Percentiles rank a stretch among this genome's conserved stretches.
These are phyloP conservation scores for Nesoenas mayeri DNA, from an alignment of 2,113 vertebrate species.

Conservation along the genomic window DNA sequence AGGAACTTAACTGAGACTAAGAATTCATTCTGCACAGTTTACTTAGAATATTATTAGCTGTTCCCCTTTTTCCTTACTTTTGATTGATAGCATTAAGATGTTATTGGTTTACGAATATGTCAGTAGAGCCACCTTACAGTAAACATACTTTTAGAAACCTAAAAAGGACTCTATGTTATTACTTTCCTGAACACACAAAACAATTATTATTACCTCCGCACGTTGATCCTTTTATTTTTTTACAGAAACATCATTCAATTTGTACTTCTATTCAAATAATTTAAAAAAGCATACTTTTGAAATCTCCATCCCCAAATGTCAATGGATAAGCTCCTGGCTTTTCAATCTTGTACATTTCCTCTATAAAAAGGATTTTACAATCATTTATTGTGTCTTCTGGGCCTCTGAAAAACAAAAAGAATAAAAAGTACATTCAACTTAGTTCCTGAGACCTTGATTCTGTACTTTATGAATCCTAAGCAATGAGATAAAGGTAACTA, in stretches of 20 bases:
- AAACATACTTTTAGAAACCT: not conserved
- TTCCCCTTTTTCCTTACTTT: not conserved
- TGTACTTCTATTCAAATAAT: not conserved
- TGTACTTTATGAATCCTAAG: not conserved
- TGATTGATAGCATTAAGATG: not conserved
- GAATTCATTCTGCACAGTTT: not conserved
- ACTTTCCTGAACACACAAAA: not conserved
- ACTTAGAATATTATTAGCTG: not conserved
- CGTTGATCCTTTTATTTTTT: not conserved
- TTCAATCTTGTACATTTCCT: conserved; percentile 97
- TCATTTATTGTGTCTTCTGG: conserved; percentile 90
- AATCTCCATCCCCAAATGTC: conserved; percentile 90
- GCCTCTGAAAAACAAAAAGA: conserved; percentile 79
- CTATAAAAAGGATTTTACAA: conserved; percentile 90
- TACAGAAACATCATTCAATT: not conserved
- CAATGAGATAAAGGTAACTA: not conserved
- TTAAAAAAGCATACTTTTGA: conserved; percentile 85
- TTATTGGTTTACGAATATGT: not conserved
- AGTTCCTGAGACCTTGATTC: not conserved
- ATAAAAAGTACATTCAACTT: conserved; percentile 39
- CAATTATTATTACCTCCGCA: not conserved
- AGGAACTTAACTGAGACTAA: not conserved
- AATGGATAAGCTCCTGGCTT: conserved; percentile 88
- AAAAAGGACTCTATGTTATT: not conserved
- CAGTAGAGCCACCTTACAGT: not conserved